Percentiles rank a stretch among this genome's conserved stretches.
Evolutionary conservation across 2,113 vertebrate species (phyloP).

Genomic region (Chroicocephalus ridibundus): DNA sequence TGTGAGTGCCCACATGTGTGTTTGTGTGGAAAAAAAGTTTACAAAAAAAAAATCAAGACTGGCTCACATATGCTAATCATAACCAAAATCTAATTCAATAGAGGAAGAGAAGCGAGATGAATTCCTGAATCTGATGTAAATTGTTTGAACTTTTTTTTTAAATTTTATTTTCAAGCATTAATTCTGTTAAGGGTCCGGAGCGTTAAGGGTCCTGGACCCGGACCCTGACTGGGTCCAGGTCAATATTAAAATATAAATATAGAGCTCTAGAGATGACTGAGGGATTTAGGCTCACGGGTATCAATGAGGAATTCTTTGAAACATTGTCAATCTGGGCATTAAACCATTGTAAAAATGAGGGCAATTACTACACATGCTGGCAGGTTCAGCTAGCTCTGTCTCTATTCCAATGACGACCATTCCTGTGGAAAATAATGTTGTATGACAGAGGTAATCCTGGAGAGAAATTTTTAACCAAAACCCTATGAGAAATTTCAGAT

Average conservation of each 20-base stretch:
- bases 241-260: background rate
- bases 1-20: fast-evolving
- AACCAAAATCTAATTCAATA: background rate
- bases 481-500: background rate
- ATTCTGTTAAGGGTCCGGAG: background rate
- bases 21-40: background rate
- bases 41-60: background rate
- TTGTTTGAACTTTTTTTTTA: background rate
- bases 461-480: background rate
- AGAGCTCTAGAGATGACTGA: background rate
- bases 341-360: background rate
- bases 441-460: background rate
- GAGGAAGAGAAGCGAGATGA: background rate
- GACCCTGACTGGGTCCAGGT: background rate
- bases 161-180: background rate
- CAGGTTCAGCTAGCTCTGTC: background rate
- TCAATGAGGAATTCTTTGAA: background rate
- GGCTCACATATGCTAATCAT: background rate
- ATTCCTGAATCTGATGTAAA: background rate
- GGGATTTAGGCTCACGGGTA: background rate
- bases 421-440: background rate
- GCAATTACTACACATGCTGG: background rate
- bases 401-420: background rate
- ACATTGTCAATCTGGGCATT: background rate
- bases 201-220: too few species aligned